Base-by-base conservation (phyloP, 1,140 invertebrate genomes). In the Planococcus citri region DNA sequence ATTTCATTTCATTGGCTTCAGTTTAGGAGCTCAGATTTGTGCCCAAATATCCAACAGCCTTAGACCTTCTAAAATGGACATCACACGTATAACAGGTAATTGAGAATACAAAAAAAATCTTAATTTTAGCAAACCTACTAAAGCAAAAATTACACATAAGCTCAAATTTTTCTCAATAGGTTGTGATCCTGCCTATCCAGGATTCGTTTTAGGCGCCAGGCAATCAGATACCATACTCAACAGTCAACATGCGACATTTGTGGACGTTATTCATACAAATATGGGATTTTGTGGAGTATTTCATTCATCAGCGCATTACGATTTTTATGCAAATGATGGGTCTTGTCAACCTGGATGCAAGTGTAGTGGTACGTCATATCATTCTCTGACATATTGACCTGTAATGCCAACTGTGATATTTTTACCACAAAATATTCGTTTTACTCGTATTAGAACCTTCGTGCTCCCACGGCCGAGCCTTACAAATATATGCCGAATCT, bases 1-100 rank as follows among this genome's bases (percentile, higher is more conserved):
- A n/a, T 78, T 87, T 17, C 88, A 91, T 75, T 75, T 91, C 3
- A 81, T 92, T 41, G 88, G 87, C 0, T 89, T 90, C 76, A 90
- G 88, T 4, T 76, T 91, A 37, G 89, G 89, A 0, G 86, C 86
- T 9, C 88, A 91, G 70, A 80, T 89, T 27, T 83, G 87, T 1
- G 88, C 87, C 0, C 83, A 85, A 73, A 73, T 85, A 8, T 83
- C 85, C 1, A 80, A 81, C 69, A 74, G 76, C 37, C 73, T 88
- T 1, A 75, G 73, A 3, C 82, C 81, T 71, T 79, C 77, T 73
- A 12, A 12, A 33, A 3, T 33, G 71, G 17, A 9, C 20, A 67
- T 87, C 1, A 74, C 81, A 0, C 79, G 87, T 27, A 86, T 88
- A 64, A 88, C 87, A 0, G 84, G 85, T 75, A 69, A 71, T 41